Evolutionary conservation across 2,888 invertebrate species (phyloP), one percentile per base, ranked within the genome.

Genomic region (Drosophila seclusa): DNA sequence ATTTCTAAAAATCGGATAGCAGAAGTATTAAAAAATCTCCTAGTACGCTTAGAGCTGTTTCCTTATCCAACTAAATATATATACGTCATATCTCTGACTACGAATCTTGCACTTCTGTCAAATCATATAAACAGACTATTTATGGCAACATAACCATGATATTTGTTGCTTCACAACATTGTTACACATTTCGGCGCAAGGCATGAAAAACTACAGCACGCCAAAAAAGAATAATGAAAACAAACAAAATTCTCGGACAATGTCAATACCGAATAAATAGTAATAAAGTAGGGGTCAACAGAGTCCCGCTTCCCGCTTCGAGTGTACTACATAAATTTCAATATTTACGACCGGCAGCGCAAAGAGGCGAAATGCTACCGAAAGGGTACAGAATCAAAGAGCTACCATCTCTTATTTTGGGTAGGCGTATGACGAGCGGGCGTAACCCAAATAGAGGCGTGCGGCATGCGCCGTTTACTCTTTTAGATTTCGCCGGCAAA

Each of bases 381-480:
- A 82, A 82, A 78, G 68, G 75, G 67, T 52, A 49, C 49, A n/a
- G 60, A 65, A 74, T 70, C 70, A 66, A 70, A 67, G 75, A 52
- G 69, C 62, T 64, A 34, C 34, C 63, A 74, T 40, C 68, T 69
- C 11, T n/a, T 34, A 24, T 87, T 65, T 73, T 52, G 67, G 67
- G 85, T 87, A 85, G 90, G 90, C 88, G 82, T 78, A 73, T 83
- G 89, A 86, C 64, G 83, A 48, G 77, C 59, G 16, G 87, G 89
- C 75, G 89, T 82, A 66, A 73, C 73, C 76, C 82, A 87, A 89
- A 90, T 89, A 89, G 89, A 88, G 87, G 90, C 89, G 83, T 77
- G 32, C 32, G 34, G 61, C 76, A 62, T 71, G 77, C 61, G 62
- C 50, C 71, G 80, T 79, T 76, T 59, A 54, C 87, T 68, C 78